Evolutionary conservation across 2,797 vertebrate species (phyloP).

Genomic region (Meriones psammophilus): DNA sequence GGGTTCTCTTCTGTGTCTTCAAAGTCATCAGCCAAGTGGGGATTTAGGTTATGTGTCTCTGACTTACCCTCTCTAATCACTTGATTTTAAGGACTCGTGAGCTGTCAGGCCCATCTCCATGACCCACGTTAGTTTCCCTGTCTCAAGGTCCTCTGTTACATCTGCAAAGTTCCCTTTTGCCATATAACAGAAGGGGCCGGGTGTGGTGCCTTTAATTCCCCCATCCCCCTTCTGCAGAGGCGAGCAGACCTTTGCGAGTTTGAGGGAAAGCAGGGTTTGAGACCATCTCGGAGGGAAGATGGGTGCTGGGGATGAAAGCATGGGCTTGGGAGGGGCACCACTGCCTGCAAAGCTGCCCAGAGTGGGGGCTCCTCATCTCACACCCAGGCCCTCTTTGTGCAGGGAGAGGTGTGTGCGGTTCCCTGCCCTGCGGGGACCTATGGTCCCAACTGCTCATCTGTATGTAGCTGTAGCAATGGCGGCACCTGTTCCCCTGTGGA

Average conservation of each 20-base stretch:
- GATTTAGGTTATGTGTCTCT: neutral
- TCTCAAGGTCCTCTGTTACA: neutral
- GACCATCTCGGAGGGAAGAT: neutral
- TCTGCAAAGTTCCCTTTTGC: conserved; percentile 7
- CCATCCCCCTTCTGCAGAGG: neutral
- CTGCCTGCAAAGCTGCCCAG: neutral
- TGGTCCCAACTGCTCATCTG: conserved; percentile 94
- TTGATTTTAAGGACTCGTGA: neutral
- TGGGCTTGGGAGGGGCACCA: neutral
- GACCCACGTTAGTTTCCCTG: neutral
- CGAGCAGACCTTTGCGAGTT: neutral
- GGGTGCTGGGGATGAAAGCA: neutral
- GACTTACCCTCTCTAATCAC: neutral
- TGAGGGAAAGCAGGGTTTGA: neutral
- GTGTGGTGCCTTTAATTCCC: neutral
- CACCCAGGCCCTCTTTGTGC: conserved; percentile 51
- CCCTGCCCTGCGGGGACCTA: conserved; percentile 93
- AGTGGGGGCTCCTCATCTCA: neutral
- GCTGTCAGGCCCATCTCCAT: neutral
- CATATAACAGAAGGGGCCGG: neutral
- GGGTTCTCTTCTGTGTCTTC: neutral
- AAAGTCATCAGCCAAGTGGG: neutral
- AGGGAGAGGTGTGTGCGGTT: conserved; percentile 95
- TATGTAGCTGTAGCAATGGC: conserved; percentile 94
- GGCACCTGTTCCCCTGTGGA: conserved; percentile 94